Evolutionary conservation across 30 jellyfish, hydroid and myxozoan genomes (phyloP), one percentile per base, ranked within the genome.

Genomic region (Sanderia malayensis): DNA sequence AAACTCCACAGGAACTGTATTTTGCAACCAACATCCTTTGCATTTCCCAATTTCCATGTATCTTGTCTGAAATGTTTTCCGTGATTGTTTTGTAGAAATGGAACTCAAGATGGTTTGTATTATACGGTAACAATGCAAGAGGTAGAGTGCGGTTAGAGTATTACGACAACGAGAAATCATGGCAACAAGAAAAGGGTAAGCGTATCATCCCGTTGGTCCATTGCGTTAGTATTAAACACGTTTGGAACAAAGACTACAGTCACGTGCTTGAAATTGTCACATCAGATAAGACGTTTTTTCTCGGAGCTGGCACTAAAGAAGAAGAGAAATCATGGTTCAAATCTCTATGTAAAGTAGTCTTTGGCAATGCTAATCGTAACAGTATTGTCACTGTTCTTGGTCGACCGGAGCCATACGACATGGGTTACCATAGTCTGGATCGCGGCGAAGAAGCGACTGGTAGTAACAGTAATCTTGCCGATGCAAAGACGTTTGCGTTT

Each of bases 71-170:
- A 37, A 13, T 37, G 52, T 37, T 37, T 4, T 4, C 6, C 6
- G 52, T 37, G 6, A 13, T 37, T 37, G 6, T 37, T 37, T 13
- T 37, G 52, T 37, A 93, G 93, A 93, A 93, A 81, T 93, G 99
- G 99, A 95, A 93, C 77, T 76, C 96, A 22, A 46, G 99, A 25
- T 93, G 99, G 99, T 93, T 93, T 61, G 95, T 85, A 0, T 85
- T 93, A 1, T 86, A 73, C 61, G 99, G 94, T 49, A 93, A 93
- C 76, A 93, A 95, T 74, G 78, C 81, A 18, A 95, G 95, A 61
- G 99, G 99, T 25, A 41, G 99, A 27, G 99, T 93, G 28, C 85
- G 99, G 18, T 61, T 93, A 25, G 99, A 93, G 58, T 93, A 93
- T 63, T 85, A 93, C 71, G 99, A 93, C 85, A 70, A 32, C 73